Conservation (phyloP, 2,888 invertebrate species). For the Meteorus colon region DNA sequence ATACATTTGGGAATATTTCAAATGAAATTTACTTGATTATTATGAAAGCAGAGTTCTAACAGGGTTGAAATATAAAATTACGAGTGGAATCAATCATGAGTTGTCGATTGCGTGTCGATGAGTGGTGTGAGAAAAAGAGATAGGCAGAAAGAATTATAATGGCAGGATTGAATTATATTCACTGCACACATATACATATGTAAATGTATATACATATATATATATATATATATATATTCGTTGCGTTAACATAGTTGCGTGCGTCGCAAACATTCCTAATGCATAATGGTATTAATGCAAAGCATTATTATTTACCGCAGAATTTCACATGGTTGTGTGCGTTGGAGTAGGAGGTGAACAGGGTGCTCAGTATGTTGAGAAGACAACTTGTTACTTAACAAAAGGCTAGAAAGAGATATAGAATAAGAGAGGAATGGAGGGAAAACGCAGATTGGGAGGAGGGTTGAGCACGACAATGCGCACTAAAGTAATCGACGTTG, state of each 20-base stretch:
- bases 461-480: constrained; percentile 12
- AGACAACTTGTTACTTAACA: too few species aligned
- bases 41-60: neutral
- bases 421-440: neutral
- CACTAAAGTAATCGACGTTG: neutral
- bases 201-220: neutral
- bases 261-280: neutral
- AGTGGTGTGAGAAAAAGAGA: constrained; percentile 1
- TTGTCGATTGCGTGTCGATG: constrained; percentile 11
- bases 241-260: constrained; percentile 3
- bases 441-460: neutral
- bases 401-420: too few species aligned
- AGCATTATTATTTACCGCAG: constrained; percentile 3
- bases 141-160: constrained; percentile 8
- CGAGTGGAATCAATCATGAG: constrained; percentile 1
- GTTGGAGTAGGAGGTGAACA: neutral
- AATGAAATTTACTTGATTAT: neutral
- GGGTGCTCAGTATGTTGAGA: neutral
- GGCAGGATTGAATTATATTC: constrained; percentile 19
- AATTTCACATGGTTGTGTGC: neutral
- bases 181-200: neutral
- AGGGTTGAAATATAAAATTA: neutral
- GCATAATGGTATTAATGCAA: neutral
- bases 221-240: neutral
- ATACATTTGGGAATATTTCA: constrained; percentile 6